Base-by-base conservation (phyloP, 2,888 invertebrate species). In the Acrobasis repandana region DNA sequence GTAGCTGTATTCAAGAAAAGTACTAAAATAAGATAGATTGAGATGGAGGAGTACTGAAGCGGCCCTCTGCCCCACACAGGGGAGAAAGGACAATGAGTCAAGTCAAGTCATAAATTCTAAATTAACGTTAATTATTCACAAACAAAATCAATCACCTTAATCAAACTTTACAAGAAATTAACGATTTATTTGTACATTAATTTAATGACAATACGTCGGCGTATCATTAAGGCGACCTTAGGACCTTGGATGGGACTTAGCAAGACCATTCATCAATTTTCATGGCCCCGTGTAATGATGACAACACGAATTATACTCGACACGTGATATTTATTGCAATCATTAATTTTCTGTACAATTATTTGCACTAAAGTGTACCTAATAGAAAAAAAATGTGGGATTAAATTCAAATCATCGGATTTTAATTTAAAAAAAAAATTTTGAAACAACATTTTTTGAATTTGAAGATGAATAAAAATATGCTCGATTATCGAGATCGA, bases 231-330 rank as follows among this genome's bases (percentile, higher is more conserved):
- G 6, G 36, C 36, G 52, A 28, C 28, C 38, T 28, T 38, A 38
- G 11, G 54, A 54, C 54, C 54, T 54, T 54, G 54, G 38, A 10
- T 16, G 38, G 38, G 6, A 20, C 54, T 54, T 54, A 54, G 54
- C 38, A 54, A 54, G 36, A 38, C 33, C 36, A 54, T 54, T 20
- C 36, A 54, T 54, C 43, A 54, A 54, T 20, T 36, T 14, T 54
- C 54, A 54, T 38, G 54, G 54, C 38, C 54, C 20, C 54, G 16
- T 38, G 43, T 43, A 38, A 43, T 38, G 52, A 54, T 38, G 54
- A 54, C 54, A 54, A 54, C 9, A 38, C 18, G 38, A 54, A 54
- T 54, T 38, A 54, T 10, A 38, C 54, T 20, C 38, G 54, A 54
- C 38, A 54, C 38, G 18, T 54, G 38, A n/a, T 18, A 16, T 54